Evolutionary conservation across 53 echinoderm and acorn worm genomes (phyloP), one percentile per base, ranked within the genome.

Genomic region (Paracentrotus lividus): DNA sequence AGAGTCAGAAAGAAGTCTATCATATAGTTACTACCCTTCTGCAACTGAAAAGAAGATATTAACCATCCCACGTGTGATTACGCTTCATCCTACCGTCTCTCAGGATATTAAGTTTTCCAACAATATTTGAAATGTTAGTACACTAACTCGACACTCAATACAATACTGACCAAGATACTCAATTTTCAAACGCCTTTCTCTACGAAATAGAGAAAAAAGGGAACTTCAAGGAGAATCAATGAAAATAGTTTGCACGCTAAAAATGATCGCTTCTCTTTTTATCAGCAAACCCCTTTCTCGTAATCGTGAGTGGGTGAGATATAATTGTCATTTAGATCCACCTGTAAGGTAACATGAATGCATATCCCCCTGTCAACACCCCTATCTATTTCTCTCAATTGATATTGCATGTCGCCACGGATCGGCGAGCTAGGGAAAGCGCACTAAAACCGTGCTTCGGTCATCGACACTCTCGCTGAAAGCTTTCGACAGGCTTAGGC

Each of bases 1-100:
- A n/a, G n/a, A n/a, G n/a, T n/a, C n/a, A n/a, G n/a, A n/a, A n/a
- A n/a, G n/a, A n/a, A n/a, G n/a, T n/a, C n/a, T n/a, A n/a, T n/a
- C n/a, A n/a, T n/a, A n/a, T n/a, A n/a, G n/a, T n/a, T n/a, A n/a
- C n/a, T n/a, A 54, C 54, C 54, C 18, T 54, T 54, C 13, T 2
- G 54, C 13, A 18, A 54, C 54, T 13, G 51, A 5, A 51, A 2
- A 54, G 54, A 13, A 68, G 10, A 77, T 77, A 36, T 56, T 55
- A n/a, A 12, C 65, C 65, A 61, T 59, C 89, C 89, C 89, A 89
- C 89, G 29, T 89, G 45, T 66, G 42, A 89, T 89, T 89, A 89
- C 65, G 57, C 54, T 29, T 23, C 54, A 88, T 42, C 89, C 89
- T 10, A 16, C 12, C 15, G n/a, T 60, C 89, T 9, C 89, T 44